Percentiles rank a stretch among this genome's conserved stretches.
These are phyloP conservation scores for Pyrgilauda ruficollis DNA, from an alignment of 2,113 vertebrate genomes.

Conservation along the genomic window DNA sequence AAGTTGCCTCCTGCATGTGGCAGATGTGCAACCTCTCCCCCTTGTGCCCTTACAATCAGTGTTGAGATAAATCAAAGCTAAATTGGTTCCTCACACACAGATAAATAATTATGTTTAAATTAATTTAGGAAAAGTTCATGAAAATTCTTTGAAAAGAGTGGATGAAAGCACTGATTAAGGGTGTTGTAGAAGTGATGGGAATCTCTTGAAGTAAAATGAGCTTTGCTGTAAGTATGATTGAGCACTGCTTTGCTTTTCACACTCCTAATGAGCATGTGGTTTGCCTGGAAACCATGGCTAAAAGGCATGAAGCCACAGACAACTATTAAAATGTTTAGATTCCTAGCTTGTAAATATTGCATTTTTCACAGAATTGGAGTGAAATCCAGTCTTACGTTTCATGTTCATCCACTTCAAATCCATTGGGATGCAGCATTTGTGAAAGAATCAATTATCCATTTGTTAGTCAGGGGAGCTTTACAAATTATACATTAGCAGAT, in stretches of 20 bases:
- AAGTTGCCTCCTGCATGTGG: not conserved
- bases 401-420: conserved; percentile 67
- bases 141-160: not conserved
- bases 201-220: conserved; percentile 20
- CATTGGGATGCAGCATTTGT: conserved; percentile 79
- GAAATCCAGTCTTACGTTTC: conserved; percentile 59
- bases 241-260: conserved; percentile 68
- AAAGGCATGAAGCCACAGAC: conserved; percentile 48
- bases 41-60: not conserved
- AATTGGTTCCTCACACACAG: not conserved
- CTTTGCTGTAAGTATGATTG: conserved; percentile 18
- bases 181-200: not conserved
- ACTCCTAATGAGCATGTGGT: conserved; percentile 1
- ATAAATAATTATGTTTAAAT: not conserved
- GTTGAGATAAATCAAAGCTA: not conserved
- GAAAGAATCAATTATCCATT: conserved; percentile 86
- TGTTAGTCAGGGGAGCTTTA: conserved; percentile 81
- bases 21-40: not conserved
- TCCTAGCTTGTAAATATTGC: conserved; percentile 43
- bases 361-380: conserved; percentile 44
- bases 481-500: conserved; percentile 87
- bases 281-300: conserved; percentile 45
- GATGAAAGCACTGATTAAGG: not conserved
- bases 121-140: not conserved
- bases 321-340: conserved; percentile 33